Base-by-base conservation (phyloP, 2,113 vertebrate species). In the Pycnonotus jocosus region DNA sequence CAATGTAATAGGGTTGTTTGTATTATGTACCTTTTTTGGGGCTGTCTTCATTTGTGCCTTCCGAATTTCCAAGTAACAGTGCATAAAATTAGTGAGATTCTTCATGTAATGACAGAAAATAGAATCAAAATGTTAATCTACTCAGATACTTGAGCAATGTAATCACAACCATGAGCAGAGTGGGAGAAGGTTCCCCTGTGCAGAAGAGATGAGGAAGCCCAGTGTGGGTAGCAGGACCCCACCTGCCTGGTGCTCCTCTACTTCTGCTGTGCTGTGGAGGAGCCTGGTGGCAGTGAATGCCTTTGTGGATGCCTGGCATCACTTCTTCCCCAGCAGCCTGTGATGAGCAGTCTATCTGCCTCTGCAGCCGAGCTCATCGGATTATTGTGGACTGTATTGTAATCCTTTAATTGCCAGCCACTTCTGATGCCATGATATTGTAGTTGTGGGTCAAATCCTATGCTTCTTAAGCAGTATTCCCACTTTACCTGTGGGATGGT, bases 301-400 rank as follows among this genome's bases (percentile, higher is more conserved):
- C 2, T 0, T 69, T 0, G 0, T 31, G 35, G 23, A 4, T 0
- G 0, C 33, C 44, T 1, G 0, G 27, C 70, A 30, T 76, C 3
- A 0, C 45, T 51, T 37, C 73, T 76, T 64, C 40, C 44, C 44
- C 3, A 0, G 73, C 78, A 76, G 78, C 90, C 85, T 40, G 53
- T 3, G 2, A 0, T 1, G 15, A 80, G 47, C 66, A 20, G n/a
- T 15, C 62, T 11, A 0, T 44, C 58, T 31, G 38, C 70, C 48
- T 91, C 78, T 81, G 81, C 62, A 50, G 91, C 69, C 13, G 7
- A 84, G 86, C 90, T 95, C 76, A 88, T 93, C 15, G n/a, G 93
- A 96, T 95, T 96, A 95, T 93, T 8, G 9, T 61, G 5, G 7
- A 35, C 82, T 68, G 37, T 22, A 88, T n/a, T 90, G 83, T 96